Evolutionary conservation across 2,113 vertebrate genomes (phyloP), one percentile per base, ranked within the genome.

Genomic region (Ceyx cyanopectus): DNA sequence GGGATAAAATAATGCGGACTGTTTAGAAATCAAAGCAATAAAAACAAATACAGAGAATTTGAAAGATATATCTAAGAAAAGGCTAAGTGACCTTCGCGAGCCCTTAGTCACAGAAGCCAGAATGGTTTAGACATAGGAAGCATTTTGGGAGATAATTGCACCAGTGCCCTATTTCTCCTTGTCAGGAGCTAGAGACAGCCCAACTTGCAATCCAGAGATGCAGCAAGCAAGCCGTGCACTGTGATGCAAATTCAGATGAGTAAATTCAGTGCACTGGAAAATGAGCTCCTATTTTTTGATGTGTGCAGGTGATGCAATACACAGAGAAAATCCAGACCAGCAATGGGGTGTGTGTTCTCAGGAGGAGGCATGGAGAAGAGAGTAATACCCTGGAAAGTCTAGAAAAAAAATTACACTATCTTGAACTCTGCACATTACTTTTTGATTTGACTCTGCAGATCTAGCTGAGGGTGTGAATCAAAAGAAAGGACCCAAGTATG

Each of bases 101-200:
- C 66, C 70, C 32, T 79, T 66, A 70, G 70, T 56, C 81, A 45
- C 60, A 85, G 34, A 89, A 81, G 46, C 29, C 63, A 60, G 34
- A 91, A 58, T 41, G 60, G 56, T 32, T 90, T 63, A 46, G 41
- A 76, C 34, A 58, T 34, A 51, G 56, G 66, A 87, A 82, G 43
- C 40, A 78, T 56, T 79, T 68, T 76, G 83, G 85, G 51, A 91
- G 72, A 57, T 85, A 87, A 77, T 69, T 5, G 4, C 45, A 51
- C 51, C 56, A 51, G 56, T 85, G 81, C 79, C 91, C 65, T 89
- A 12, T 82, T 96, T 94, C 74, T 89, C 48, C 63, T 93, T 77
- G 70, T 84, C 89, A 89, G 60, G 81, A 85, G 67, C 66, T 85
- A 85, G 34, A 81, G 66, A 57, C 72, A 77, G 75, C 30, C 51